phyloP scores from a whole-genome alignment of 2,113 vertebrate species.

The Gnathonemus longibarbis region DNA sequence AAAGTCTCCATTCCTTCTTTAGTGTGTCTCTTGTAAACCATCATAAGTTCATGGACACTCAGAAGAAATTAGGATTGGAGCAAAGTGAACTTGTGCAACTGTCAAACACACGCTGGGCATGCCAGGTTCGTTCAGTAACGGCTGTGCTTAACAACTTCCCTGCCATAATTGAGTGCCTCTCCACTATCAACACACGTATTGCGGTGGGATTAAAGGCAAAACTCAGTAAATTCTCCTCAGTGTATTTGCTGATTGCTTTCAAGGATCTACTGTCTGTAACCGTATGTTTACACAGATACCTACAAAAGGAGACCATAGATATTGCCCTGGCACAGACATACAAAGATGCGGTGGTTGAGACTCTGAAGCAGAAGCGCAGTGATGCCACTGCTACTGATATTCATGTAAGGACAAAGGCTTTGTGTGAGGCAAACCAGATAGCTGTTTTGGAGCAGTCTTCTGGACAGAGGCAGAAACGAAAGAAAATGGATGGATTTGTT shows the following conservation, averaged over 20 bases:
- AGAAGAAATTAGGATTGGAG: not conserved
- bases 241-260: conserved; percentile 6
- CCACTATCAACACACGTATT: not conserved
- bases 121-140: conserved; percentile 3
- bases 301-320: conserved; percentile 7
- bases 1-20: not conserved
- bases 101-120: not conserved
- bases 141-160: not conserved
- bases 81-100: conserved; percentile 1
- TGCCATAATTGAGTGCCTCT: conserved; percentile 10
- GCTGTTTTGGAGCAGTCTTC: not conserved
- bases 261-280: conserved; percentile 4
- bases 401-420: not conserved
- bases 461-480: not conserved
- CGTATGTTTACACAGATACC: not conserved
- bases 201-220: not conserved
- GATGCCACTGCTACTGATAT: not conserved
- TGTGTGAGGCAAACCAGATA: conserved; percentile 12
- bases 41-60: conserved; percentile 5
- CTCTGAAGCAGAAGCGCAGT: not conserved
- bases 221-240: conserved; percentile 7
- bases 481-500: conserved; percentile 14
- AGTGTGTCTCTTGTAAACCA: not conserved
- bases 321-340: not conserved
- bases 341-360: not conserved